Evolutionary conservation across 2,797 vertebrate genomes (phyloP).

Genomic region (Parauchenoglanis punctatus): DNA sequence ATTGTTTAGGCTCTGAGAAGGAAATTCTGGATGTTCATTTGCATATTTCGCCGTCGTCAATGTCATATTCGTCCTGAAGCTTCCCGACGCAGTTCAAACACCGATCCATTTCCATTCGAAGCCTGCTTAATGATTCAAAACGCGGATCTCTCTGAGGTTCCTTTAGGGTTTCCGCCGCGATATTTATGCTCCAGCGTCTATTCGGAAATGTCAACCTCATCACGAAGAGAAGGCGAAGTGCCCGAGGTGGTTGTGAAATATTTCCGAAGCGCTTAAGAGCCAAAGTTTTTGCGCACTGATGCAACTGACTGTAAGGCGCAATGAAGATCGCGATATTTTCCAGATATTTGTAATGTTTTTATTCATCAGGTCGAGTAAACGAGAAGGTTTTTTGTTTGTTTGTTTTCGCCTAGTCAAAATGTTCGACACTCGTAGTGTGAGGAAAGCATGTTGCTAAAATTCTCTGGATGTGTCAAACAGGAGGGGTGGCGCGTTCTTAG

Average conservation of each 20-base stretch:
- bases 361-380: neutral
- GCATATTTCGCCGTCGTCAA: neutral
- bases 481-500: neutral
- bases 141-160: neutral
- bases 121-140: neutral
- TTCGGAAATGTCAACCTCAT: neutral
- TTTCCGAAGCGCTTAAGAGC: neutral
- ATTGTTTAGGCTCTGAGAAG: neutral
- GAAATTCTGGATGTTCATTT: too few relatives aligned
- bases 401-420: neutral
- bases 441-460: neutral
- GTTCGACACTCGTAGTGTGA: neutral
- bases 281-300: conserved; percentile 17
- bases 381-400: neutral
- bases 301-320: conserved; percentile 26
- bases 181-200: neutral
- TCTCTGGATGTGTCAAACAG: neutral
- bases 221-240: conserved; percentile 14
- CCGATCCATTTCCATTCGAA: neutral
- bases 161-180: neutral
- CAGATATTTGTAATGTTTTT: neutral
- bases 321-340: neutral
- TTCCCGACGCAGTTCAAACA: neutral
- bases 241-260: conserved; percentile 8
- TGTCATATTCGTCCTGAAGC: neutral